A percentile compares a stretch with the other conserved stretches of the same genome.
These are phyloP conservation scores for Anableps anableps DNA, from an alignment of 2,797 vertebrate species.

Conservation along the genomic window DNA sequence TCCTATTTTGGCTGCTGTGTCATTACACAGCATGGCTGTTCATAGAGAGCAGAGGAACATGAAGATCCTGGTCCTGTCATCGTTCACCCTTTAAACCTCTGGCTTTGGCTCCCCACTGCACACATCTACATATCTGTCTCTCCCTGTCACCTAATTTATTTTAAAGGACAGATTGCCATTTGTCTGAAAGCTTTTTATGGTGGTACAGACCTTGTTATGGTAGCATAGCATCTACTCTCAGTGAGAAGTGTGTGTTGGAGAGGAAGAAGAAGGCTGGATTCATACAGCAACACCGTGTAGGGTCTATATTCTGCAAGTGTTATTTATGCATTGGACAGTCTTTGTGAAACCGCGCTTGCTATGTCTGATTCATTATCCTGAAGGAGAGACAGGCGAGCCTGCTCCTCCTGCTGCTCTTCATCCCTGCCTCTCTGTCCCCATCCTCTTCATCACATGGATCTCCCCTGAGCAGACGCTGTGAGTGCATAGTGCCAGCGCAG, in stretches of 20 bases:
- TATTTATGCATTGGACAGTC: constrained; percentile 81
- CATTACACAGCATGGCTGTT: constrained; percentile 25
- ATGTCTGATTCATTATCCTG: constrained; percentile 78
- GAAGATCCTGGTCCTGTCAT: constrained; percentile 20
- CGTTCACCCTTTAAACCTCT: constrained; percentile 6
- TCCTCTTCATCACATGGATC: constrained; percentile 67
- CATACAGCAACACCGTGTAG: constrained; percentile 52
- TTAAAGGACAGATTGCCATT: constrained; percentile 77
- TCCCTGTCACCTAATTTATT: constrained; percentile 75
- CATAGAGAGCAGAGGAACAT: constrained; percentile 15
- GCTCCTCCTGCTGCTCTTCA: constrained; percentile 23
- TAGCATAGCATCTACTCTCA: constrained; percentile 72
- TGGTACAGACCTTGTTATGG: constrained; percentile 75
- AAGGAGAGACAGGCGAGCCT: constrained; percentile 49
- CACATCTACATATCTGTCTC: constrained; percentile 4
- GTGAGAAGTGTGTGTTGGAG: constrained; percentile 33
- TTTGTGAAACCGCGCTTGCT: constrained; percentile 63
- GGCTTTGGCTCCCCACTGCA: constrained; percentile 3
- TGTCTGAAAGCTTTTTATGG: constrained; percentile 84
- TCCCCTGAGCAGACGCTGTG: constrained; percentile 60
- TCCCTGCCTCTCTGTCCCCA: constrained; percentile 43
- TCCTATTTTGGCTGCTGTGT: constrained; percentile 10
- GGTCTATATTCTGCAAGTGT: constrained; percentile 62
- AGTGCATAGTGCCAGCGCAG: constrained; percentile 54
- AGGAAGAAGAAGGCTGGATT: constrained; percentile 32